Base-by-base conservation (phyloP, 1,140 invertebrate species). In the Ceratina australensis region DNA sequence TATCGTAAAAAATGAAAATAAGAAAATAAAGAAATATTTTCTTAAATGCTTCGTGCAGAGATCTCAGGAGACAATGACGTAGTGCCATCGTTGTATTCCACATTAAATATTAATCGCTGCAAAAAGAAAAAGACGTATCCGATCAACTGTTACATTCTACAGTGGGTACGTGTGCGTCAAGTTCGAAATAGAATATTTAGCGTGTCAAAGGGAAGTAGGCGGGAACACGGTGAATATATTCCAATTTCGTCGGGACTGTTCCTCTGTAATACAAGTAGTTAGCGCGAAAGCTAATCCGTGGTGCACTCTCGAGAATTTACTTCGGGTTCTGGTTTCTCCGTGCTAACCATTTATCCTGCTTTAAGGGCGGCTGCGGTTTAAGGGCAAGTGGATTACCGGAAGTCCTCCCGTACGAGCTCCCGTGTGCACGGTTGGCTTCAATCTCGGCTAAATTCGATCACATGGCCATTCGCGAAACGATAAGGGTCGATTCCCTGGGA, bases 341-440 rank as follows among this genome's bases (percentile, higher is more conserved):
- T 56, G 82, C 78, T 84, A 85, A 88, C 84, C 81, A 86, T 83
- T 81, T 83, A 82, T 88, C 84, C 87, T 85, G 81, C 82, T 86
- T 80, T 79, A 74, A 78, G 83, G 82, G 78, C 22, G 82, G 74
- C 74, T 78, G 82, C 79, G 83, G 83, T 85, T 85, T 84, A 85
- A 84, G 82, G 82, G 86, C 87, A 88, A 88, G 87, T 89, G 86
- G 88, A 89, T 89, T 88, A 88, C 84, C 79, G 83, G 79, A 80
- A 86, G 85, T 87, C 84, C 33, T 42, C 82, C 81, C 78, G 64
- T 61, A 85, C 82, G 78, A 85, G 73, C 81, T 42, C 33, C 33
- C 33, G 33, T 42, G 76, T 78, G 77, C 80, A 81, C 82, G 74
- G 65, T 78, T 72, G 79, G 79, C 82, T 84, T 72, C 79, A 86